Percentiles rank a stretch among this genome's conserved stretches.
Conservation (phyloP, 2,797 vertebrate species). For the Margarornis squamiger region DNA sequence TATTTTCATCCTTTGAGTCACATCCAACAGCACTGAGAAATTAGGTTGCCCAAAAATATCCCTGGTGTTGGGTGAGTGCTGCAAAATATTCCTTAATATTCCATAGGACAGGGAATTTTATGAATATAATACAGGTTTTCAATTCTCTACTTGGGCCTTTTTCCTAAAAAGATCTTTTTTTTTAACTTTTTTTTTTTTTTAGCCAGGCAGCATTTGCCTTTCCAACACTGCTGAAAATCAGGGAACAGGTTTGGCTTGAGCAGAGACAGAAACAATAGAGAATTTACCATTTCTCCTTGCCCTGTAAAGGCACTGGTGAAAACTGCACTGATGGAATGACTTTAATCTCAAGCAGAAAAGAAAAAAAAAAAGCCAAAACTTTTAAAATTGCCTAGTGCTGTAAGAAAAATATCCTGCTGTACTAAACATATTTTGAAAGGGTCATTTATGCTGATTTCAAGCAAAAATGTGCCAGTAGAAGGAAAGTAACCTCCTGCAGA, state of each 20-base stretch:
- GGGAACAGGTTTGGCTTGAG: constrained; percentile 4
- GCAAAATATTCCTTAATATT: not conserved
- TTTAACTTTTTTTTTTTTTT: not conserved
- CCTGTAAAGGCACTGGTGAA: constrained; percentile 11
- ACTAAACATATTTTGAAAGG: not conserved
- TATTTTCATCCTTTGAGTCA: not conserved
- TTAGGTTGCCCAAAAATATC: not conserved
- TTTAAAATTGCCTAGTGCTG: not conserved
- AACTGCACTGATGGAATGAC: not conserved
- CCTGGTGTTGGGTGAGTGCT: not conserved
- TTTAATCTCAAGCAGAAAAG: not conserved
- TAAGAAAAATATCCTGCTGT: not conserved
- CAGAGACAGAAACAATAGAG: not conserved
- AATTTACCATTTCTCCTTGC: constrained; percentile 4
- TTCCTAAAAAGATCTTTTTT: not conserved
- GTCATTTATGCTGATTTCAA: not conserved
- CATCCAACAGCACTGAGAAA: not conserved
- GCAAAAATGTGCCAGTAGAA: not conserved
- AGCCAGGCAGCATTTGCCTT: not conserved
- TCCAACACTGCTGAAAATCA: not conserved
- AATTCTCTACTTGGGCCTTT: not conserved
- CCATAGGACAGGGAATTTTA: not conserved
- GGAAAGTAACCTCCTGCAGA: not conserved
- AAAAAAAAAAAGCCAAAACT: not conserved
- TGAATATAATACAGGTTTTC: not conserved